These are phyloP conservation scores for Hylaeus volcanicus DNA, from an alignment of 1,140 invertebrate species.

Conservation along the genomic window DNA sequence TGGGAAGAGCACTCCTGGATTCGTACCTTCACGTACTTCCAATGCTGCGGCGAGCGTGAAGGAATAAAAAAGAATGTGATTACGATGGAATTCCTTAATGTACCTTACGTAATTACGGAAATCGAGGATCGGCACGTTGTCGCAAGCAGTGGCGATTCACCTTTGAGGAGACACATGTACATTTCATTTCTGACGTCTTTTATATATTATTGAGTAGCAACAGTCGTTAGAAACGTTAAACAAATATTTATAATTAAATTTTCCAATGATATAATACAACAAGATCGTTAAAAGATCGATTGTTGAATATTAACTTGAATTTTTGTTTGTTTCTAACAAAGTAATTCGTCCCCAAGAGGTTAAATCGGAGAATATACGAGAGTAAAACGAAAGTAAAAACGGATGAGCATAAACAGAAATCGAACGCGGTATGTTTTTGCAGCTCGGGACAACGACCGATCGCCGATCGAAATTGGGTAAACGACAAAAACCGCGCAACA, in stretches of 20 bases:
- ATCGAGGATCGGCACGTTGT: slow-evolving; percentile 30
- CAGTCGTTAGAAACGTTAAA: too few species aligned
- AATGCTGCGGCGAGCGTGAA: slow-evolving; percentile 83
- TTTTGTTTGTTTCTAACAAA: too few species aligned
- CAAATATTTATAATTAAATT: too few species aligned
- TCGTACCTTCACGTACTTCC: slow-evolving; percentile 90
- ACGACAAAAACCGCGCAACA: background rate
- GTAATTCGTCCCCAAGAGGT: too few species aligned
- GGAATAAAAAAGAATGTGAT: slow-evolving; percentile 18
- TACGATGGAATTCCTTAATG: background rate
- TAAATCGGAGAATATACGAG: background rate
- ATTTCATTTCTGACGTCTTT: too few species aligned
- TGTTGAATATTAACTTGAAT: too few species aligned
- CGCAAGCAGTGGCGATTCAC: background rate
- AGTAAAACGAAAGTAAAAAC: slow-evolving; percentile 43
- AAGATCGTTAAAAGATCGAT: too few species aligned
- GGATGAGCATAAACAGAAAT: slow-evolving; percentile 17
- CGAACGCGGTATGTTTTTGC: background rate
- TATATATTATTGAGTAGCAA: too few species aligned
- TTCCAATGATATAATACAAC: too few species aligned
- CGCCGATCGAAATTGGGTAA: background rate
- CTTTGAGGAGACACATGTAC: too few species aligned
- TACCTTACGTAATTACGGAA: background rate
- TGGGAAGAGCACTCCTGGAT: background rate
- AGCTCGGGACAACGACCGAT: slow-evolving; percentile 28